Percentiles rank a stretch among this genome's conserved stretches.
These are phyloP conservation scores for Pheosia gnoma DNA, from an alignment of 2,888 invertebrate genomes.

Conservation along the genomic window DNA sequence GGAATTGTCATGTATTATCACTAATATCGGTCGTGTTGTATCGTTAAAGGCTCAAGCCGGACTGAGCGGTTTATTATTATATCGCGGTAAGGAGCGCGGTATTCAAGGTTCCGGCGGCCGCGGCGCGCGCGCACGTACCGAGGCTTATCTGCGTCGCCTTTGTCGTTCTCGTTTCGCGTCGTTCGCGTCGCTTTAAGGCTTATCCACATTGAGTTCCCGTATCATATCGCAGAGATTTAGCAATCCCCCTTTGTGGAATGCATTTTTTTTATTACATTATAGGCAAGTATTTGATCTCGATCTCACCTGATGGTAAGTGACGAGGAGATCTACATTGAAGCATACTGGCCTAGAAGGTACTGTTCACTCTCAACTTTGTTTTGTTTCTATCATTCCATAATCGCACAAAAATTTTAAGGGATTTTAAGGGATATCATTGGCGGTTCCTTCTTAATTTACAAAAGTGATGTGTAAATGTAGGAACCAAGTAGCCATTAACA, in stretches of 20 bases:
- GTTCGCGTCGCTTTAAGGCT: slow-evolving; percentile 15
- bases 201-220: neutral
- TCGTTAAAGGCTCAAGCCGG: slow-evolving; percentile 75
- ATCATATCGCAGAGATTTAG: neutral
- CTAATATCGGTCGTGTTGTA: slow-evolving; percentile 71
- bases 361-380: too few species aligned
- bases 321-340: too few species aligned
- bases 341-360: too few species aligned
- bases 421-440: too few species aligned
- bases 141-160: slow-evolving; percentile 72
- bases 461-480: too few species aligned
- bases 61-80: slow-evolving; percentile 81
- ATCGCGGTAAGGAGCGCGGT: slow-evolving; percentile 76
- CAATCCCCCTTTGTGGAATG: neutral
- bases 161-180: slow-evolving; percentile 55
- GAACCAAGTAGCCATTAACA: too few species aligned
- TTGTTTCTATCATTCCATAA: too few species aligned
- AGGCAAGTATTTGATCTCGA: too few species aligned
- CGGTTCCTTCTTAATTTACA: too few species aligned
- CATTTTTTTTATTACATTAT: neutral
- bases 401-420: too few species aligned
- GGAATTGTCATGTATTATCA: slow-evolving; percentile 45
- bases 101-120: slow-evolving; percentile 76
- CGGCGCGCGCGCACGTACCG: slow-evolving; percentile 68
- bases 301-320: too few species aligned